These are phyloP conservation scores for Pseudoatta argentina DNA, from an alignment of 1,140 invertebrate species.

Conservation along the genomic window DNA sequence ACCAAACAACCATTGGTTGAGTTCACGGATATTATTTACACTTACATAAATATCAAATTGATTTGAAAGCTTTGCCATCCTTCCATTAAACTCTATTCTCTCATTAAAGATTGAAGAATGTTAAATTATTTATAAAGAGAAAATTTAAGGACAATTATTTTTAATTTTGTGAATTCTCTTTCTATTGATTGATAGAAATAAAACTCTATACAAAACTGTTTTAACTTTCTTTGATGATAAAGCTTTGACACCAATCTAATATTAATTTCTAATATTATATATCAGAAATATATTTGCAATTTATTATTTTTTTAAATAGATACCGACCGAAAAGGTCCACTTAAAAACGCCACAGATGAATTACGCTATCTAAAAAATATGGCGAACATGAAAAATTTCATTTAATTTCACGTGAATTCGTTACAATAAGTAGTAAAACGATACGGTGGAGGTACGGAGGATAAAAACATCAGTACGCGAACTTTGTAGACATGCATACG, in stretches of 20 bases:
- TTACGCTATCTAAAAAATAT: constrained; percentile 52
- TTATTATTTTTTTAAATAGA: constrained; percentile 37
- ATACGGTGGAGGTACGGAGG: not conserved
- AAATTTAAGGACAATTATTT: not conserved
- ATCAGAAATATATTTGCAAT: constrained; percentile 29
- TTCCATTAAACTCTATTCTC: not conserved
- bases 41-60: constrained; percentile 24
- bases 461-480: constrained; percentile 9
- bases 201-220: not conserved
- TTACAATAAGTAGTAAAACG: constrained; percentile 2
- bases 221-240: not conserved
- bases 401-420: constrained; percentile 36
- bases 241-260: constrained; percentile 23
- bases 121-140: not conserved
- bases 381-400: constrained; percentile 51
- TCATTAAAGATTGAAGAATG: not conserved
- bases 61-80: constrained; percentile 5
- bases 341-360: constrained; percentile 23
- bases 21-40: constrained; percentile 43
- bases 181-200: not conserved
- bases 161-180: constrained; percentile 9
- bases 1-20: constrained; percentile 21
- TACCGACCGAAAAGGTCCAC: not conserved
- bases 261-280: constrained; percentile 36
- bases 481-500: constrained; percentile 5